A percentile compares a stretch with the other conserved stretches of the same genome.
Conservation (phyloP, 2,797 vertebrate species). For the Halcyon smyrnensis region DNA sequence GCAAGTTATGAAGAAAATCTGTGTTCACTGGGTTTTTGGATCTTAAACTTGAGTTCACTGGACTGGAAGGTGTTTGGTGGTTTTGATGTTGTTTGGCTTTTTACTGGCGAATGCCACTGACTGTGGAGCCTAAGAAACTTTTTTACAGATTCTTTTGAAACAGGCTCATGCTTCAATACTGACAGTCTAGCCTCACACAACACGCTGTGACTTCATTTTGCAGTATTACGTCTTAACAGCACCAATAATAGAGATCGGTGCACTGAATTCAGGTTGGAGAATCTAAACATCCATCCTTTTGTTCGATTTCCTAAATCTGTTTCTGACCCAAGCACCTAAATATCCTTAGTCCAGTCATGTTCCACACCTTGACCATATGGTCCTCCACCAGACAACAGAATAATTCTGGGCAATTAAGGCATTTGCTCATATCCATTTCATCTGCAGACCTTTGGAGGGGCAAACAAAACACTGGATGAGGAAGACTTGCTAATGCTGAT, state of each 20-base stretch:
- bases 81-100: neutral
- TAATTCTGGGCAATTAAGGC: conserved; percentile 41
- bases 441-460: conserved; percentile 27
- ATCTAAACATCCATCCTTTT: neutral
- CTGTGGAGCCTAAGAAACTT: neutral
- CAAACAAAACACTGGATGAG: conserved; percentile 33
- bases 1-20: neutral
- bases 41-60: neutral
- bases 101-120: neutral
- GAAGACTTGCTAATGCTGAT: conserved; percentile 6
- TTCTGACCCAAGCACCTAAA: neutral
- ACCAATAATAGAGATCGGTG: neutral
- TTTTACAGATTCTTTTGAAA: neutral
- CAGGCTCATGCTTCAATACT: neutral
- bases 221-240: neutral
- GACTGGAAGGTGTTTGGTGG: neutral
- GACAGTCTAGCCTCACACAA: neutral
- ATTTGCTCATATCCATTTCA: neutral
- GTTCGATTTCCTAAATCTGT: neutral
- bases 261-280: neutral
- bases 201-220: neutral
- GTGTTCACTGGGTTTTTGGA: neutral
- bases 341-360: neutral
- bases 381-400: neutral
- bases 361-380: conserved; percentile 28